phyloP scores from a whole-genome alignment of 2,797 vertebrate genomes.

The Poliocrania exsul region DNA sequence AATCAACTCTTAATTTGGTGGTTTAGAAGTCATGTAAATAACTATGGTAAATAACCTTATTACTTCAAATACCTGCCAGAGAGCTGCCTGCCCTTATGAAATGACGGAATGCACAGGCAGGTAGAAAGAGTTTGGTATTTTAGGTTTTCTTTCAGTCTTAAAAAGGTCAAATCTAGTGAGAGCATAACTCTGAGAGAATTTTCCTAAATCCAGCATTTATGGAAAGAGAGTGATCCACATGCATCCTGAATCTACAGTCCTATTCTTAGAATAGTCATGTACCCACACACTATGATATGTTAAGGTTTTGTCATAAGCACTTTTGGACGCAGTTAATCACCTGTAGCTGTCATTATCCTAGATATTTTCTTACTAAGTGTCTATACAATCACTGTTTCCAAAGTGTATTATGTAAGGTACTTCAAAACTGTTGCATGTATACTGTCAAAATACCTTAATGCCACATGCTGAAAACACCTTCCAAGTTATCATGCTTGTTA shows the following conservation, averaged over 20 bases:
- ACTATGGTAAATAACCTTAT: neutral
- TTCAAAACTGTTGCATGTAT: neutral
- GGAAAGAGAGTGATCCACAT: neutral
- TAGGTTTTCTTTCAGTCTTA: neutral
- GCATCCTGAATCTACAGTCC: neutral
- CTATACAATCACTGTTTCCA: neutral
- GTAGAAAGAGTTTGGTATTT: neutral
- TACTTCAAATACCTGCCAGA: neutral
- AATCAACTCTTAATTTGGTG: neutral
- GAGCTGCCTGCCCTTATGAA: neutral
- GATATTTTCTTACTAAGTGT: neutral
- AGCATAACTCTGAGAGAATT: neutral
- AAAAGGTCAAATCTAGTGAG: slow-evolving; percentile 7
- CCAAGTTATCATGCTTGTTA: neutral
- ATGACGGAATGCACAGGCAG: neutral
- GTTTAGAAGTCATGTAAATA: neutral
- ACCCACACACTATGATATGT: neutral
- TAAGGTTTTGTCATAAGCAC: neutral
- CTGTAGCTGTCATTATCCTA: neutral
- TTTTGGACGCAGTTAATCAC: neutral
- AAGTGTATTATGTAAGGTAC: neutral
- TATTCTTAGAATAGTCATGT: neutral
- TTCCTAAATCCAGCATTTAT: neutral
- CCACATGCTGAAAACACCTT: neutral
- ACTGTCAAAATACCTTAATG: neutral